Percentiles rank a stretch among this genome's conserved stretches.
These are phyloP conservation scores for Hemichromis elongatus DNA, from an alignment of 2,113 vertebrate species.

Conservation along the genomic window DNA sequence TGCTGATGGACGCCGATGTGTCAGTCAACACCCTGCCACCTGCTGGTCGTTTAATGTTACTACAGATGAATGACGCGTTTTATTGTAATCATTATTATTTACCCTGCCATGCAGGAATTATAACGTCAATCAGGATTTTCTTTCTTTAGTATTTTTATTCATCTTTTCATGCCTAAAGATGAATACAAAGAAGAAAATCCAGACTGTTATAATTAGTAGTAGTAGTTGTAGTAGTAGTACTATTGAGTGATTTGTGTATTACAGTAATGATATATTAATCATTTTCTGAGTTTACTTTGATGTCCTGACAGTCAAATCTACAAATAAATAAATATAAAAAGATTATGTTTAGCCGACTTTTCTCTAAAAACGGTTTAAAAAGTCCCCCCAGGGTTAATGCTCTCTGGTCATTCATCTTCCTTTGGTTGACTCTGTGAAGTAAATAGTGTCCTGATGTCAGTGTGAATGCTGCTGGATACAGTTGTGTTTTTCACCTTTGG, in stretches of 20 bases:
- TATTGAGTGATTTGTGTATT: not conserved
- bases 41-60: too few species aligned
- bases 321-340: not conserved
- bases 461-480: not conserved
- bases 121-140: too few species aligned
- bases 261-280: not conserved
- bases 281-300: not conserved
- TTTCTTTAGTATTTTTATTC: not conserved
- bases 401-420: not conserved
- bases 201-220: fast-evolving
- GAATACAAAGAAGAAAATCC: too few species aligned
- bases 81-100: too few species aligned
- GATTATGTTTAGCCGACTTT: not conserved
- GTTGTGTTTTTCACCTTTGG: not conserved
- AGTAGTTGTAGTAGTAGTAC: not conserved
- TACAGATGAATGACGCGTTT: too few species aligned
- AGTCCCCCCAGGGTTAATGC: not conserved
- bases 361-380: not conserved
- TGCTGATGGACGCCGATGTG: too few species aligned
- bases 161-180: fast-evolving
- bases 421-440: not conserved
- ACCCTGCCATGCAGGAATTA: too few species aligned
- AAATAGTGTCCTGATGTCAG: not conserved
- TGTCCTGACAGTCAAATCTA: not conserved
- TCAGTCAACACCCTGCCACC: too few species aligned